Evolutionary conservation across 2,797 vertebrate species (phyloP), one percentile per base, ranked within the genome.

Genomic region (Tolypeutes matacus): DNA sequence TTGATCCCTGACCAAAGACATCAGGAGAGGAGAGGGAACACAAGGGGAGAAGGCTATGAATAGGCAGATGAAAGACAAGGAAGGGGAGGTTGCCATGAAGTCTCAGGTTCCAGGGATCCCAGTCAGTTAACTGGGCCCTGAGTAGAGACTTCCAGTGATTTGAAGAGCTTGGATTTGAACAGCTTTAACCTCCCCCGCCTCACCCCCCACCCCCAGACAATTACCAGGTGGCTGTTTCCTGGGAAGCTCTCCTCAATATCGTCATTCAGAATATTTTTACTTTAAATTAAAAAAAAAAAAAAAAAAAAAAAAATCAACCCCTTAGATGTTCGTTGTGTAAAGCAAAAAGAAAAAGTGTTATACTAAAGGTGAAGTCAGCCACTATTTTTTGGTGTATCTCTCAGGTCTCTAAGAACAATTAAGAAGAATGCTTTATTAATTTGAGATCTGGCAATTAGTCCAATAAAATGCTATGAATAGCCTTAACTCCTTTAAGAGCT

Each of bases 401-500:
- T n/a, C 23, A 89, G 49, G 11, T 13, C 53, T 82, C 65, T 69
- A 80, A 89, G 75, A 86, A 92, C 51, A 87, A 75, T 39, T 92
- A 83, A 80, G 76, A n/a, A 92, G 92, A 80, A 69, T 7, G 4
- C 36, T 56, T 58, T 89, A 29, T 83, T 91, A 75, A 39, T 64
- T 42, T 77, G 53, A 46, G 27, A 31, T 11, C 62, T 72, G 58
- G 29, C 56, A 51, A 8, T 67, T 67, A 51, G 64, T 87, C 65
- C 64, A 92, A 1, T 73, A 75, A 91, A 70, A 58, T 84, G 17
- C 29, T 51, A 18, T 72, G 17, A 69, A 75, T 51, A 83, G 53
- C 29, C n/a, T 77, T 76, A 65, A 23, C 14, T 82, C 73, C 53
- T 83, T 14, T 25, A 39, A 83, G 0, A 3, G 21, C 64, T 73